Percentiles rank a stretch among this genome's conserved stretches.
These are phyloP conservation scores for Laticauda colubrina DNA, from an alignment of 2,113 vertebrate species.

Conservation along the genomic window DNA sequence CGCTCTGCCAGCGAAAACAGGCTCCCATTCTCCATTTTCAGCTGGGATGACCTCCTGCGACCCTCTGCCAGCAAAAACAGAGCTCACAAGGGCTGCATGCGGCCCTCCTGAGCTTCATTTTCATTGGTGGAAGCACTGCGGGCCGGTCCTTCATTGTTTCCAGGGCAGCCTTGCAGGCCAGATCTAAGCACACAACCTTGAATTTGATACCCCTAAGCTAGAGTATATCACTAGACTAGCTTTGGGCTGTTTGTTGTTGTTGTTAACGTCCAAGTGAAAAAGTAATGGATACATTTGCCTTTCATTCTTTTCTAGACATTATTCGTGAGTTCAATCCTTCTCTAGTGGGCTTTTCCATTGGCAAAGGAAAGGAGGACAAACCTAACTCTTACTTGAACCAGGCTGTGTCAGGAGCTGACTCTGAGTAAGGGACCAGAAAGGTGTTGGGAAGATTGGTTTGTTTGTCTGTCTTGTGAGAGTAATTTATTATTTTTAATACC, in stretches of 20 bases:
- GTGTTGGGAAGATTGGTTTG: background rate
- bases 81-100: no score
- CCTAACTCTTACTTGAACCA: slow-evolving; percentile 64
- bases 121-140: no score
- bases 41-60: no score
- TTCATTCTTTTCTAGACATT: slow-evolving; percentile 69
- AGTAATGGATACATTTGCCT: slow-evolving; percentile 25
- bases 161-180: no score
- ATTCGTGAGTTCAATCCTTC: slow-evolving; percentile 73
- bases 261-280: background rate
- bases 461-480: background rate
- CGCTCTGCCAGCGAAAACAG: no score
- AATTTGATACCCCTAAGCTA: background rate
- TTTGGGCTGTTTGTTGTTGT: background rate
- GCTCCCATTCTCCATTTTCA: no score
- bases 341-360: slow-evolving; percentile 68
- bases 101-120: no score
- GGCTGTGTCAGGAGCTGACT: slow-evolving; percentile 57
- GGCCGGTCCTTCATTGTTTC: no score
- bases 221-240: background rate
- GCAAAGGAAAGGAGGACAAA: slow-evolving; percentile 50
- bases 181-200: no score
- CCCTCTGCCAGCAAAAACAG: no score
- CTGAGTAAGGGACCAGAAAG: slow-evolving; percentile 54
- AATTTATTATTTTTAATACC: background rate